phyloP scores from a whole-genome alignment of 2,797 vertebrate species.

The Acestrorhynchus altus region DNA sequence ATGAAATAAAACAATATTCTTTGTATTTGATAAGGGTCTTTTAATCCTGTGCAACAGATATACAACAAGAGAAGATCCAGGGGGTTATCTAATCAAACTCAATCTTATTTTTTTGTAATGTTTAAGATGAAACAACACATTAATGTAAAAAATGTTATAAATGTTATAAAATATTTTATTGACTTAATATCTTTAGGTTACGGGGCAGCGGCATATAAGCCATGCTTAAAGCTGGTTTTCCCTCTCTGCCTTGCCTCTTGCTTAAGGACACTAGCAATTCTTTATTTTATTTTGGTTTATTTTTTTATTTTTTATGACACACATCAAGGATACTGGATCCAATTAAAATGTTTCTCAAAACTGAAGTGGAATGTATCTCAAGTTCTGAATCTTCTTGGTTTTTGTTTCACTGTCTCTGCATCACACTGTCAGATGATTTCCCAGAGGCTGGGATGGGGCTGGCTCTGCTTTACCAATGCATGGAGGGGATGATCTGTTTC shows the following conservation, averaged over 20 bases:
- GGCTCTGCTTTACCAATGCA: constrained; percentile 13
- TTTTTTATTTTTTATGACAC: background rate
- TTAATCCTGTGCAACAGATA: too few relatives aligned
- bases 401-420: constrained; percentile 8
- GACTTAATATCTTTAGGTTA: background rate
- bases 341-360: constrained; percentile 13
- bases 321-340: background rate
- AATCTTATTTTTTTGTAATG: too few relatives aligned
- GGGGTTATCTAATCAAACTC: too few relatives aligned
- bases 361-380: background rate
- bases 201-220: background rate
- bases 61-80: too few relatives aligned
- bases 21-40: too few relatives aligned
- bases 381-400: constrained; percentile 10
- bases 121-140: too few relatives aligned
- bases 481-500: constrained; percentile 16
- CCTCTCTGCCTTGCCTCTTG: background rate
- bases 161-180: too few relatives aligned
- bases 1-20: too few relatives aligned
- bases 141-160: too few relatives aligned
- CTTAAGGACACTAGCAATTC: background rate
- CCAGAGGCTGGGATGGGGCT: constrained; percentile 14
- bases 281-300: background rate
- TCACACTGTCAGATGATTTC: constrained; percentile 24
- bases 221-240: background rate